Evolutionary conservation across 2,113 vertebrate species (phyloP).

Genomic region (Campylomormyrus numenius): DNA sequence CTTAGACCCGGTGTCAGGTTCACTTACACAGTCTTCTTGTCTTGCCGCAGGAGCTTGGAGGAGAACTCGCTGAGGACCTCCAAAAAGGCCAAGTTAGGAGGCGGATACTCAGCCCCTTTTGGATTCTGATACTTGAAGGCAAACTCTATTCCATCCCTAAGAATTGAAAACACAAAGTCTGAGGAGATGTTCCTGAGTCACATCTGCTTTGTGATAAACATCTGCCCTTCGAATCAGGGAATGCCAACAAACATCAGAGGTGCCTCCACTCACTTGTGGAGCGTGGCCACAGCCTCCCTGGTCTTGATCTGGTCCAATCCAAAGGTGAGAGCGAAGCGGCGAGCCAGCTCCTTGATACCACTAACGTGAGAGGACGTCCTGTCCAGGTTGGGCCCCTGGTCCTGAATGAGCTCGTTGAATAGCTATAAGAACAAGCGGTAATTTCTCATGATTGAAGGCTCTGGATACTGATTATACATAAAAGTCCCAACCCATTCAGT

Average conservation of each 20-base stretch:
- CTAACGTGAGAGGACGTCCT: slow-evolving; percentile 94
- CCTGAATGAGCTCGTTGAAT: slow-evolving; percentile 95
- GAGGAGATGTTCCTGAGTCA: neutral
- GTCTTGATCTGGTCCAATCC: slow-evolving; percentile 98
- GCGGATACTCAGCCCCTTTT: slow-evolving; percentile 89
- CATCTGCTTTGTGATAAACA: neutral
- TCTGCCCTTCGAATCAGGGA: neutral
- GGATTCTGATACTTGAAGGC: slow-evolving; percentile 97
- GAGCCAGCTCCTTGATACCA: slow-evolving; percentile 94
- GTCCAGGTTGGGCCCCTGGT: slow-evolving; percentile 94
- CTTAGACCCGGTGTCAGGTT: neutral
- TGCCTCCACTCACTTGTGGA: slow-evolving; percentile 82
- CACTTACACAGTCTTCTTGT: slow-evolving; percentile 99
- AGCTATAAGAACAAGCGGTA: slow-evolving; percentile 60
- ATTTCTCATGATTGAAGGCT: neutral
- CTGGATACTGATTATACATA: neutral
- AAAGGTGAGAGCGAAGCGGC: slow-evolving; percentile 93
- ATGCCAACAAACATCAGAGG: neutral
- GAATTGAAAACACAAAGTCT: neutral
- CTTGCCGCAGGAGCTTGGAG: slow-evolving; percentile 91
- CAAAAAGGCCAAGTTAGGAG: slow-evolving; percentile 90
- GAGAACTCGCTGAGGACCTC: slow-evolving; percentile 97
- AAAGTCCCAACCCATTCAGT: neutral
- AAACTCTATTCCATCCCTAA: slow-evolving; percentile 96
- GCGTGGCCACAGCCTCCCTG: slow-evolving; percentile 91